Base-by-base conservation (phyloP, 2,113 vertebrate species). In the Axis porcinus region DNA sequence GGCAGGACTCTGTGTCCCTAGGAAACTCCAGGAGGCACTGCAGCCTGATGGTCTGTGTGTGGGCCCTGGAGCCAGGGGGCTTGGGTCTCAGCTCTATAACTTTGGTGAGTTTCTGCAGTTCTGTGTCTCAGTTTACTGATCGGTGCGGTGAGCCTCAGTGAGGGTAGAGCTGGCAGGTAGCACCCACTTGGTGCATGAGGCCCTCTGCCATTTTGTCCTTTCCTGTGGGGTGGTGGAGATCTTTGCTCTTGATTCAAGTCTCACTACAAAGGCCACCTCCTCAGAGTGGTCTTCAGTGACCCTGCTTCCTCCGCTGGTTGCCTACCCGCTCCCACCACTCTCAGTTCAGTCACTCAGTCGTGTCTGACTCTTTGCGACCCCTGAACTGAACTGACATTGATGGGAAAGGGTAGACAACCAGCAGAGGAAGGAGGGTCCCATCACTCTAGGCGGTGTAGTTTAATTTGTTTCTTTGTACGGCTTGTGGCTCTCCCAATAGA, bases 31-130 rank as follows among this genome's bases (percentile, higher is more conserved):
- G 16, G 30, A 23, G 33, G 25, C 13, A 14, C 17, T 9, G 6
- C 1, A 6, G 25, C 28, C 28, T 25, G 1, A 52, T 9, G 33
- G 36, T 15, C 10, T 1, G 2, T 21, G 27, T 10, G 7, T 5
- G 1, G n/a, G 40, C 30, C 52, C 76, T 3, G n/a, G 27, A 50
- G 45, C 89, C 27, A 2, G 25, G 2, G 21, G 45, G 1, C 17
- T 45, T 30, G 47, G 62, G 54, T 28, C 55, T 91, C 27, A 47
- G 16, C 15, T 58, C 6, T 52, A 2, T 15, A 52, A 19, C 19
- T 40, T 25, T 2, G 43, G 23, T 30, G 57, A 36, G 40, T 27
- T 14, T 2, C 25, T 58, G 27, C 7, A 17, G 16, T 47, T 82
- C 58, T 52, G 54, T 54, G 60, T 47, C 86, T 93, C 45, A 0